Evolutionary conservation across 1,140 invertebrate genomes (phyloP).

Genomic region (Pteromalus puparum): DNA sequence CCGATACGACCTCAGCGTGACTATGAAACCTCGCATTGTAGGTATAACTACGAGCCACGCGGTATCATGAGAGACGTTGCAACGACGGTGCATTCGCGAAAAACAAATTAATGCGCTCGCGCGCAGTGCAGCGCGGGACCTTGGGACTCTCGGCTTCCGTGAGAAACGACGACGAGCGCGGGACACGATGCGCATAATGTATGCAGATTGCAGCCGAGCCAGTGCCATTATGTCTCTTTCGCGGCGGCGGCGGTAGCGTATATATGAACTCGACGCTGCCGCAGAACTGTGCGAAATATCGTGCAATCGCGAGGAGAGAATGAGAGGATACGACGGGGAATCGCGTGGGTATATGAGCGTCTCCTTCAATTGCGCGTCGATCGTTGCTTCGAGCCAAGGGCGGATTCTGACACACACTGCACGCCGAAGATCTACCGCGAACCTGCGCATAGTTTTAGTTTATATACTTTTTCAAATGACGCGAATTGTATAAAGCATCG

Average conservation of each 20-base stretch:
- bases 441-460: too few relatives aligned
- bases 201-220: constrained; percentile 69
- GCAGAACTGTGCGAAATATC: constrained; percentile 28
- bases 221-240: constrained; percentile 70
- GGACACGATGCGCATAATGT: constrained; percentile 63
- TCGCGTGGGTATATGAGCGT: neutral
- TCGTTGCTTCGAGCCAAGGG: neutral
- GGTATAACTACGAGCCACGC: too few relatives aligned
- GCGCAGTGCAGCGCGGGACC: neutral
- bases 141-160: constrained; percentile 64
- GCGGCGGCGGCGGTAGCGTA: constrained; percentile 31
- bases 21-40: neutral
- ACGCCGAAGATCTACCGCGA: too few relatives aligned
- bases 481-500: too few relatives aligned
- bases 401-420: neutral
- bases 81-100: constrained; percentile 52
- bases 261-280: constrained; percentile 21
- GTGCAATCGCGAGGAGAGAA: neutral
- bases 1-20: too few relatives aligned
- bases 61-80: neutral
- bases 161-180: constrained; percentile 63
- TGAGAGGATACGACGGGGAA: neutral
- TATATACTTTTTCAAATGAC: too few relatives aligned
- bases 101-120: constrained; percentile 37
- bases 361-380: neutral